Evolutionary conservation across 2,797 vertebrate genomes (phyloP).

Genomic region (Crax fasciolata): DNA sequence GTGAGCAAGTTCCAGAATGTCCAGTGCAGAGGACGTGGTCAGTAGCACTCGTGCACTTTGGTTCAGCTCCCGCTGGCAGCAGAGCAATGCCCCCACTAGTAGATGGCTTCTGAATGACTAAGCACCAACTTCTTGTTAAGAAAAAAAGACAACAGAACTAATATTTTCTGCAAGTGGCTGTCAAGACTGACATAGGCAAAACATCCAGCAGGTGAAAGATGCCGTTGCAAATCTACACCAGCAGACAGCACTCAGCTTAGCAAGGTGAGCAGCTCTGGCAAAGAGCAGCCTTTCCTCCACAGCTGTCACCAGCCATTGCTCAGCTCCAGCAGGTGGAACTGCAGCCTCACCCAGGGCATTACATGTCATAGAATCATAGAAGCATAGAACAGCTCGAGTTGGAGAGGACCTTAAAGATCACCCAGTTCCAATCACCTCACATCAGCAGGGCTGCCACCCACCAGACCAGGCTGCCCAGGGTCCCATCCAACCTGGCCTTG

Average conservation of each 20-base stretch:
- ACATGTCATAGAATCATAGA: not conserved
- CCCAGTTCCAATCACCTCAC: not conserved
- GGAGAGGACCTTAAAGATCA: not conserved
- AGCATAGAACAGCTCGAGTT: too few relatives aligned
- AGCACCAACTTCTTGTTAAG: not conserved
- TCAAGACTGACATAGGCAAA: not conserved
- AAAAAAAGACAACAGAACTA: not conserved
- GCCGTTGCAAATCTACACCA: not conserved
- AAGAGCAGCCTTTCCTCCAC: not conserved
- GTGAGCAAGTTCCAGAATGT: not conserved
- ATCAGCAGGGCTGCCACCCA: not conserved
- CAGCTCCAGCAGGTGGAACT: not conserved
- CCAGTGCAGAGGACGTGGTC: not conserved
- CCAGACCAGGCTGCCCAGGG: not conserved
- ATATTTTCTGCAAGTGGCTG: not conserved
- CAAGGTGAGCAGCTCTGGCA: not conserved
- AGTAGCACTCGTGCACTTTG: not conserved
- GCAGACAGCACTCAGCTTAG: not conserved
- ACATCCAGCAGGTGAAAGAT: not conserved
- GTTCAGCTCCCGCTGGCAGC: not conserved
- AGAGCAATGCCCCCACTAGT: not conserved
- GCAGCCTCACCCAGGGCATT: not conserved
- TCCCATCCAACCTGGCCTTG: not conserved
- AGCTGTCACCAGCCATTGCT: not conserved
- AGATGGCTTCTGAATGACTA: not conserved